Evolutionary conservation across 2,113 vertebrate genomes (phyloP).

Genomic region (Dolichallabes microphthalmus): DNA sequence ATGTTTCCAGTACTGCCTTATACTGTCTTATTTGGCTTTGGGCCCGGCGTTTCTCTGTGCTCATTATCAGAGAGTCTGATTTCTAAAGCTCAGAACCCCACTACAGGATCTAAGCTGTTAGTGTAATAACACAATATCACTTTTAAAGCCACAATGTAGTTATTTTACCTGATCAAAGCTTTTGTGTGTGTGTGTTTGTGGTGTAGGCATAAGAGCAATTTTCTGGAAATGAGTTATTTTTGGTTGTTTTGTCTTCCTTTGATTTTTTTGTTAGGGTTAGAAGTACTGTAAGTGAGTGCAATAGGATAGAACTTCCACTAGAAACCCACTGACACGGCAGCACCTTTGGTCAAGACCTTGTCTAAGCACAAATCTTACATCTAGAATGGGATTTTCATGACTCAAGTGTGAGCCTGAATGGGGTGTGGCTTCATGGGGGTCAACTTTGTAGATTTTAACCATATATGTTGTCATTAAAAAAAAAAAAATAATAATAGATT

Average conservation of each 20-base stretch:
- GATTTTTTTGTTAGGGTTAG: background rate
- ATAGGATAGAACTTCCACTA: background rate
- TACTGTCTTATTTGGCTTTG: background rate
- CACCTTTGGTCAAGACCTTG: background rate
- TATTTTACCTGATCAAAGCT: background rate
- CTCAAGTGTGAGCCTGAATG: background rate
- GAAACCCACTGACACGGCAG: background rate
- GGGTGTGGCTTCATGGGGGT: background rate
- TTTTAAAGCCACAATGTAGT: background rate
- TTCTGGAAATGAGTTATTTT: background rate
- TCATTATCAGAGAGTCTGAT: background rate
- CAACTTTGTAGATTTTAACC: background rate
- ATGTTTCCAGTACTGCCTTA: no score
- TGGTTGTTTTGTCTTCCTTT: background rate
- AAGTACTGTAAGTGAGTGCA: background rate
- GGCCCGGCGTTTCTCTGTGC: background rate
- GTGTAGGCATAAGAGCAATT: background rate
- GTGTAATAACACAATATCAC: background rate
- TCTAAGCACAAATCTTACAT: background rate
- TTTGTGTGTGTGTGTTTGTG: background rate
- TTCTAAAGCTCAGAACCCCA: background rate
- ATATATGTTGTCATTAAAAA: background rate
- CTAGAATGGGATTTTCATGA: background rate
- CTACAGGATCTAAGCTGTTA: background rate
- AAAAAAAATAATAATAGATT: background rate